phyloP scores from a whole-genome alignment of 1,140 invertebrate species.

The Argopecten irradians region DNA sequence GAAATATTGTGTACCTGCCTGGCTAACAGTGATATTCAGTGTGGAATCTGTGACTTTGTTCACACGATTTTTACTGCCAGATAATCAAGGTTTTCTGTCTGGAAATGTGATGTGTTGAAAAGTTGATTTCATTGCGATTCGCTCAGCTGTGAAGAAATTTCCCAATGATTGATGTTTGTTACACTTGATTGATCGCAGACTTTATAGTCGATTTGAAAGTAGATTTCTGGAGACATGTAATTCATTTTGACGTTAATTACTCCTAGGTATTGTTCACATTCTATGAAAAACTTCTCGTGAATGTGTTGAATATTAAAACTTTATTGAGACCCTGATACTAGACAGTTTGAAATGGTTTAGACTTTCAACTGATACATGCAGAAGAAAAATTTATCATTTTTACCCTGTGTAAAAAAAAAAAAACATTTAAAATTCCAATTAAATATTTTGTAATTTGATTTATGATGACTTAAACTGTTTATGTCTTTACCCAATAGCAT shows the following conservation, averaged over 20 bases:
- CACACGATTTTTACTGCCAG: background rate
- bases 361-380: too few species aligned
- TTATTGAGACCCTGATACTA: too few species aligned
- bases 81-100: background rate
- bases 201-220: background rate
- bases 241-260: background rate
- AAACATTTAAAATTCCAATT: too few species aligned
- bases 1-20: background rate
- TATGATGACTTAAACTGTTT: too few species aligned
- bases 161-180: conserved; percentile 1
- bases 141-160: background rate
- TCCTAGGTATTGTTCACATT: background rate
- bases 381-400: too few species aligned
- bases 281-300: too few species aligned
- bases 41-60: background rate
- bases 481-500: too few species aligned
- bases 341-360: too few species aligned
- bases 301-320: too few species aligned
- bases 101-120: background rate
- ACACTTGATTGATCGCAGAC: background rate
- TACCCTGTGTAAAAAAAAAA: too few species aligned
- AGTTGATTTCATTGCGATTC: background rate
- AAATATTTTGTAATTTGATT: too few species aligned
- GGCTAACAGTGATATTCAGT: background rate
- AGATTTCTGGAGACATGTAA: background rate